Base-by-base conservation (phyloP, 2,888 invertebrate species). In the Ormyrus thymus region DNA sequence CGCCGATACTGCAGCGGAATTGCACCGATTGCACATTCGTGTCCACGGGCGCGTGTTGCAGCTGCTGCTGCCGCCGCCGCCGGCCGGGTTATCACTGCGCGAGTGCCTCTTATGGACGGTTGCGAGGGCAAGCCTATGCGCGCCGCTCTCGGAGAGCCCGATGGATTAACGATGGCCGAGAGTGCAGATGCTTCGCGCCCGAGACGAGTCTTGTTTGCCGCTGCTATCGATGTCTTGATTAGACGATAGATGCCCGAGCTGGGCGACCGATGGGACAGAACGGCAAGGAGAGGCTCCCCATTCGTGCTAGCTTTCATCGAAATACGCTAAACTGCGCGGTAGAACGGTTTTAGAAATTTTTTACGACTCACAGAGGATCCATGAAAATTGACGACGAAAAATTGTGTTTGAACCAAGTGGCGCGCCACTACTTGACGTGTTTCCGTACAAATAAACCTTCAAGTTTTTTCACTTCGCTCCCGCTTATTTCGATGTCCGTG, bases 361-460 rank as follows among this genome's bases (percentile, higher is more conserved):
- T 3, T 2, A 29, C 29, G 0, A 29, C 29, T 29, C 29, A 4
- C 29, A 29, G 4, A 29, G 29, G 29, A 29, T 29, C 29, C 29
- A 29, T 29, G 29, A 29, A 29, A 29, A 29, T 29, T 29, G 29
- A 29, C 4, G 29, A 29, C 29, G 29, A 61, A 71, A 73, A 73
- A 73, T 78, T 64, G 61, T 71, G 48, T 65, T 72, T 59, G 4
- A 46, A 50, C 51, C 43, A 56, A 78, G 83, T 85, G 84, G 86
- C 84, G 86, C 84, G 85, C 83, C 82, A 82, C 53, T 76, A 65
- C 79, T 79, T 85, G 86, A 82, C 86, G 85, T 86, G 85, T 87
- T 87, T 86, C 85, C 84, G 81, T 46, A 71, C 62, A 76, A 55
- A 86, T 86, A 85, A 86, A 87, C 83, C 84, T 46, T 29, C n/a